phyloP scores from a whole-genome alignment of 2,113 vertebrate genomes.

The Ursus arctos region DNA sequence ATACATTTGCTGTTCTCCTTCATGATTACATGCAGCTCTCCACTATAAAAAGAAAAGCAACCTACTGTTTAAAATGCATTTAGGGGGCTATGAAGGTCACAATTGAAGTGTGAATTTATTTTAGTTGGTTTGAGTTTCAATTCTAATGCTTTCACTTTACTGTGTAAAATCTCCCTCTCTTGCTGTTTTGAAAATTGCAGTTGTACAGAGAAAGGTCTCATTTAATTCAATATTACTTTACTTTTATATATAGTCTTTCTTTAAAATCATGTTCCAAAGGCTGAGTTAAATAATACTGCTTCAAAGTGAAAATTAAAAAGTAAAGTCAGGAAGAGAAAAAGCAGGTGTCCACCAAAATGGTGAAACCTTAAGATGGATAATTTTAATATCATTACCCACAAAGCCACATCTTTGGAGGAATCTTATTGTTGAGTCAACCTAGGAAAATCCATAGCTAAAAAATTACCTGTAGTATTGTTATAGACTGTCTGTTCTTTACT shows the following conservation, averaged over 20 bases:
- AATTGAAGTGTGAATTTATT: conserved; percentile 80
- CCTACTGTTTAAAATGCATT: conserved; percentile 83
- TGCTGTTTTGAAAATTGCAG: conserved; percentile 82
- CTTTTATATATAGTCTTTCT: conserved; percentile 73
- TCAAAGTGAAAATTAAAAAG: conserved; percentile 70
- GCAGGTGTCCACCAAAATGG: conserved; percentile 18
- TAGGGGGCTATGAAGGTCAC: conserved; percentile 68
- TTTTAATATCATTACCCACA: conserved; percentile 22
- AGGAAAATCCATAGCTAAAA: not conserved
- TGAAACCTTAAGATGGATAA: not conserved
- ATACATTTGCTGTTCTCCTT: conserved; percentile 64
- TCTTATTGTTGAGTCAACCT: not conserved
- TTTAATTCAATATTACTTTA: conserved; percentile 81
- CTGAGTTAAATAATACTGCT: conserved; percentile 71
- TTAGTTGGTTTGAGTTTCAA: conserved; percentile 78
- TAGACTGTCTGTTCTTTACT: not conserved
- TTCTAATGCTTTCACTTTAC: conserved; percentile 77
- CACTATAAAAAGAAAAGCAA: conserved; percentile 76
- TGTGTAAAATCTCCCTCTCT: conserved; percentile 75
- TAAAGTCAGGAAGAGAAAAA: conserved; percentile 45
- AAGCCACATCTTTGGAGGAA: not conserved
- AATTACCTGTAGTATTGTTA: not conserved
- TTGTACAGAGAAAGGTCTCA: conserved; percentile 76
- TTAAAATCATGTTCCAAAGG: conserved; percentile 67
- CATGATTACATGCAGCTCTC: conserved; percentile 56